Percentiles rank a stretch among this genome's conserved stretches.
Conservation (phyloP, 2,113 vertebrate species). For the Gambusia holbrooki region DNA sequence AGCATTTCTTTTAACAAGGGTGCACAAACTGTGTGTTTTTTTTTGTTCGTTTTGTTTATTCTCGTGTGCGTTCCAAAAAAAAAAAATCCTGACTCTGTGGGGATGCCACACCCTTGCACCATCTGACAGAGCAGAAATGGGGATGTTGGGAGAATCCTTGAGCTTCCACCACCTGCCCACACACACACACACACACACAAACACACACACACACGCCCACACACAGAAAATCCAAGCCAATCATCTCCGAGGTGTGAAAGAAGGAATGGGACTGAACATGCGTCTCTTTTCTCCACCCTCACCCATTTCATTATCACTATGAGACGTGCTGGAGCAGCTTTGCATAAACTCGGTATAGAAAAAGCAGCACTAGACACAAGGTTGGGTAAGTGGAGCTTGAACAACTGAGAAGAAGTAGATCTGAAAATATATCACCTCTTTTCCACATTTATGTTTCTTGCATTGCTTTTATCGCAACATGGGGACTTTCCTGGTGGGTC, state of each 20-base stretch:
- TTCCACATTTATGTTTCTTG: not conserved
- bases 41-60: not conserved
- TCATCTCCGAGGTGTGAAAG: conserved; percentile 54
- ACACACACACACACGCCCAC: conserved; percentile 26
- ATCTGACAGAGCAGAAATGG: conserved; percentile 29
- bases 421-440: not conserved
- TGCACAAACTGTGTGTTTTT: not conserved
- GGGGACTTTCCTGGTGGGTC: not conserved
- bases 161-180: conserved; percentile 3
- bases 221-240: conserved; percentile 11
- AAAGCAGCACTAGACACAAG: not conserved
- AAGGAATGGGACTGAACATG: conserved; percentile 28
- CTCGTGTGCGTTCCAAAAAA: conserved; percentile 23
- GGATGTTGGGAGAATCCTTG: conserved; percentile 37
- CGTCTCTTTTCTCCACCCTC: conserved; percentile 17
- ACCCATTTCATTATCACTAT: conserved; percentile 12
- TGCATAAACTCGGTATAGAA: not conserved
- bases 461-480: not conserved
- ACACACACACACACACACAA: conserved; percentile 18
- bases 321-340: not conserved
- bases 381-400: not conserved
- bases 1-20: not conserved
- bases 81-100: conserved; percentile 28
- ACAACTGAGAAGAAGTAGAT: not conserved
- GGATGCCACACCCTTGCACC: conserved; percentile 69